Percentiles rank a stretch among this genome's conserved stretches.
Conservation (phyloP, 2,797 vertebrate genomes). For the Chelmon rostratus region DNA sequence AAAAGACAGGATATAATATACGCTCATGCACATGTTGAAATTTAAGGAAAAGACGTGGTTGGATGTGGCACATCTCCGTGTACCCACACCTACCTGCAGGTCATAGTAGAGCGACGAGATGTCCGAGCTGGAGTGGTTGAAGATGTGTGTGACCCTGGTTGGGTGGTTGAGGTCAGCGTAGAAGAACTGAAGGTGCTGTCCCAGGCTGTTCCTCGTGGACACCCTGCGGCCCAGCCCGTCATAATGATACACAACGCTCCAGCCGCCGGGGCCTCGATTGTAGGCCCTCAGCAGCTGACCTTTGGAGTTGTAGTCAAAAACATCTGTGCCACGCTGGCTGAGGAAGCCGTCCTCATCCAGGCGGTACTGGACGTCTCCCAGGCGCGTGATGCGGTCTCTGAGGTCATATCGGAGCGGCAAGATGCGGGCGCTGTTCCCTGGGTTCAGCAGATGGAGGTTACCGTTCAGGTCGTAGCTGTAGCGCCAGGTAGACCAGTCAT, state of each 20-base stretch:
- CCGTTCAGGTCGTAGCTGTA: conserved; percentile 99
- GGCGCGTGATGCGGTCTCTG: conserved; percentile 95
- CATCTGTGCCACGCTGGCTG: conserved; percentile 92
- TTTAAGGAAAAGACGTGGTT: neutral
- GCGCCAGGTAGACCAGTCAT: conserved; percentile 98
- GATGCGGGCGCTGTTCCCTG: conserved; percentile 94
- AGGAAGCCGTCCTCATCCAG: conserved; percentile 97
- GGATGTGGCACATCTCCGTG: neutral
- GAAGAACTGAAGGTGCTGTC: conserved; percentile 98
- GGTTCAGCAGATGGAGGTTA: conserved; percentile 96
- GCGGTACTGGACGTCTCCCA: conserved; percentile 97
- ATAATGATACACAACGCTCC: conserved; percentile 97
- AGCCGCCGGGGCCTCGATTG: conserved; percentile 92
- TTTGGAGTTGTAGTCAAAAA: conserved; percentile 99
- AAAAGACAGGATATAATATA: too few relatives aligned
- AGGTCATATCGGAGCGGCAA: conserved; percentile 97
- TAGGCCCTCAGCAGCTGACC: conserved; percentile 95
- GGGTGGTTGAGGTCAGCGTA: conserved; percentile 98
- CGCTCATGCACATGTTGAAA: too few relatives aligned
- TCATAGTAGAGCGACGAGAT: conserved; percentile 98
- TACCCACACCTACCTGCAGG: conserved; percentile 85
- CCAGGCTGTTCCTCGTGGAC: conserved; percentile 95
- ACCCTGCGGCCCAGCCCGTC: conserved; percentile 96
- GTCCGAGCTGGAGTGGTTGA: conserved; percentile 99
- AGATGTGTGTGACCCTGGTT: conserved; percentile 95